Evolutionary conservation across 1,140 invertebrate species (phyloP).

Genomic region (Caenorhabditis briggsae): DNA sequence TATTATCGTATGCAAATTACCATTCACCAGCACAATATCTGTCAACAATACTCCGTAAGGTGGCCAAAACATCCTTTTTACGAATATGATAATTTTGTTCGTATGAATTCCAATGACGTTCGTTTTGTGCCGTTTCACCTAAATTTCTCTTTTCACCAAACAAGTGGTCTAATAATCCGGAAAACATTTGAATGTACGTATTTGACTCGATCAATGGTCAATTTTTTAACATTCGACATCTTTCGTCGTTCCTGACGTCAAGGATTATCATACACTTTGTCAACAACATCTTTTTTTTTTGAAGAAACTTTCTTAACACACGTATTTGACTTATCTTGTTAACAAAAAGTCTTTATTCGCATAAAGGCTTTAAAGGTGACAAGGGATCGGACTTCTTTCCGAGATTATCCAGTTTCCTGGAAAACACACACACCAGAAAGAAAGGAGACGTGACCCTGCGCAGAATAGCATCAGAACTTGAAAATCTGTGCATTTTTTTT

Average conservation of each 20-base stretch:
- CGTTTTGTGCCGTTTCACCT: neutral
- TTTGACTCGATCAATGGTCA: slow-evolving; percentile 27
- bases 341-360: slow-evolving; percentile 54
- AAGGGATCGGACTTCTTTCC: neutral
- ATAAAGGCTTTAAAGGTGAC: slow-evolving; percentile 48
- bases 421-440: neutral
- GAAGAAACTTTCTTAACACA: neutral
- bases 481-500: slow-evolving; percentile 13
- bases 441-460: neutral
- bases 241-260: slow-evolving; percentile 5
- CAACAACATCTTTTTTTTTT: slow-evolving; percentile 31
- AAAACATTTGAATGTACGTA: neutral
- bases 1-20: neutral
- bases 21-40: neutral
- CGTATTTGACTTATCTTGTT: slow-evolving; percentile 4
- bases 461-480: slow-evolving; percentile 14
- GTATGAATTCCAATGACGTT: slow-evolving; percentile 39
- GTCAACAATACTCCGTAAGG: neutral
- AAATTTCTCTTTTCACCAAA: slow-evolving; percentile 29
- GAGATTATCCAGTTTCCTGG: neutral
- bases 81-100: slow-evolving; percentile 46
- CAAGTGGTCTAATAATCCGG: slow-evolving; percentile 9
- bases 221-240: slow-evolving; percentile 5
- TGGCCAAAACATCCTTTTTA: slow-evolving; percentile 7
- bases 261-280: slow-evolving; percentile 40